Base-by-base conservation (phyloP, 1,140 invertebrate species). In the Proctacanthus coquilletti region DNA sequence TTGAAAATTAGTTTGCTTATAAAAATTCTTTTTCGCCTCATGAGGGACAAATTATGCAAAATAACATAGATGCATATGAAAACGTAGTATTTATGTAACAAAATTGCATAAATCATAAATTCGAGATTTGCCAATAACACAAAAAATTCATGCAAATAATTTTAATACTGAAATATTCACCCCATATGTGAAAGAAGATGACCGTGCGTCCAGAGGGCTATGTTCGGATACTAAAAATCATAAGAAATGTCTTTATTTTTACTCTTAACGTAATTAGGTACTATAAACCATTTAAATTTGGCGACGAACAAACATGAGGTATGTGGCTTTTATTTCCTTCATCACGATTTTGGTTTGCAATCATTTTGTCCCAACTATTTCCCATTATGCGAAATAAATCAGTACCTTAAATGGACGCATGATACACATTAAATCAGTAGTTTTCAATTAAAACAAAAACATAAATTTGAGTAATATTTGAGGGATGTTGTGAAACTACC, bases 161-260 rank as follows among this genome's bases (percentile, higher is more conserved):
- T n/a, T n/a, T n/a, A n/a, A n/a, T n/a, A 33, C 15, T 10, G 31
- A 14, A 9, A 25, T 25, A 8, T 47, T 53, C 49, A 56, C 53
- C 53, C 45, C 45, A 46, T 49, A 55, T 42, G 53, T 48, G 36
- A 56, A 56, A 38, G 53, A 56, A 34, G 51, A 56, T 37, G 53
- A 56, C 41, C 53, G 53, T 40, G 49, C 43, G 43, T 56, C 53
- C 53, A 56, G 35, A 44, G 36, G 36, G 13, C 23, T 9, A 27
- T 27, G 23, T 27, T 13, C 13, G 23, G 13, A 13, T 27, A 27
- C 23, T 27, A 27, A 8, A 27, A 27, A 27, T 13, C 23, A n/a
- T n/a, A n/a, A n/a, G n/a, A n/a, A n/a, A n/a, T n/a, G n/a, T n/a
- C n/a, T n/a, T n/a, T n/a, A n/a, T n/a, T n/a, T n/a, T n/a, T n/a